Percentiles rank a stretch among this genome's conserved stretches.
These are phyloP conservation scores for Vulpes vulpes DNA, from an alignment of 2,113 vertebrate genomes.

Conservation along the genomic window DNA sequence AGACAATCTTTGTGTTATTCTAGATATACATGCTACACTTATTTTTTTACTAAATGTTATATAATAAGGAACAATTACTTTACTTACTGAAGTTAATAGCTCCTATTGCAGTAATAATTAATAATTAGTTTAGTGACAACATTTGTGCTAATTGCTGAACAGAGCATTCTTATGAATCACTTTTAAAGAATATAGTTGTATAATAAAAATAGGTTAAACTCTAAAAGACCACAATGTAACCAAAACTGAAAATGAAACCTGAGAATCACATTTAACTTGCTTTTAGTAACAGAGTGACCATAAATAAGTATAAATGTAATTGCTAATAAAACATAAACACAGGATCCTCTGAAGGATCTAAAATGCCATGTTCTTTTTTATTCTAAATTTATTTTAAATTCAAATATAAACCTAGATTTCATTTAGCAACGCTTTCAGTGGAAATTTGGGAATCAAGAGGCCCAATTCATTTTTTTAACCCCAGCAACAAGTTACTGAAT, in stretches of 20 bases:
- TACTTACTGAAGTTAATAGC: conserved; percentile 56
- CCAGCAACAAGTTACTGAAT: neutral
- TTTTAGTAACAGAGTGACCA: conserved; percentile 47
- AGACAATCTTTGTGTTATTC: neutral
- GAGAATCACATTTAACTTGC: conserved; percentile 46
- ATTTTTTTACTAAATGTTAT: conserved; percentile 43
- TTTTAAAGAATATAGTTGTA: conserved; percentile 12
- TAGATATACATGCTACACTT: neutral
- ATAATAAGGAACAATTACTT: conserved; percentile 47
- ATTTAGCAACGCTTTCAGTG: conserved; percentile 4
- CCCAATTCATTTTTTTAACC: neutral
- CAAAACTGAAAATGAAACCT: conserved; percentile 54
- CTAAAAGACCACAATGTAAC: conserved; percentile 59
- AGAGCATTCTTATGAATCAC: conserved; percentile 7
- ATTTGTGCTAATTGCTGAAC: conserved; percentile 38
- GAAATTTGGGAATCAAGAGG: neutral
- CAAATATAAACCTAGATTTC: neutral
- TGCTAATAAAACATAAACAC: conserved; percentile 64
- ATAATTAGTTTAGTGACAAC: conserved; percentile 36
- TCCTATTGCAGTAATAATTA: conserved; percentile 24
- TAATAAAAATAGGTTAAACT: conserved; percentile 42
- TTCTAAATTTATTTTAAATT: conserved; percentile 43
- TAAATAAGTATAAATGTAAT: conserved; percentile 32
- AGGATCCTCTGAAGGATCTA: neutral
- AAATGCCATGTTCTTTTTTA: neutral